phyloP scores from a whole-genome alignment of 2,113 vertebrate genomes.

The Rostratula benghalensis region DNA sequence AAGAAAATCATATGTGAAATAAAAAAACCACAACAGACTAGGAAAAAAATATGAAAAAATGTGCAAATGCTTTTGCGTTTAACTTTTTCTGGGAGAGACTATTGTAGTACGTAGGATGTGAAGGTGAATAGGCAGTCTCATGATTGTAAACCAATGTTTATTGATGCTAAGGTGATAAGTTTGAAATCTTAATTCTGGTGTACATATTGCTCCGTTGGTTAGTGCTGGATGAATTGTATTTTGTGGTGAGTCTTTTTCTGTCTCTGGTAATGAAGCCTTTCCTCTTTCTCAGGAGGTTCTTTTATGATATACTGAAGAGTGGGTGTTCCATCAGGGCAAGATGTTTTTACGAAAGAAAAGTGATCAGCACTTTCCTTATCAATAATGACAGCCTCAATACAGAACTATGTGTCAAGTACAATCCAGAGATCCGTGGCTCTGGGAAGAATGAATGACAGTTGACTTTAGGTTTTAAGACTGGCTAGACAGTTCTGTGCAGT shows the following conservation, averaged over 20 bases:
- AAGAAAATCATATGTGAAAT: neutral
- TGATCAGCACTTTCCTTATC: constrained; percentile 1
- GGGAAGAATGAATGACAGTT: constrained; percentile 48
- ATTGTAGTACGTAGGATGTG: neutral
- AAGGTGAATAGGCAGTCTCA: neutral
- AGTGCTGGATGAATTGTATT: neutral
- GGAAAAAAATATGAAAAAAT: neutral
- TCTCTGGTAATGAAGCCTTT: neutral
- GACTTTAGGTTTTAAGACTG: constrained; percentile 46
- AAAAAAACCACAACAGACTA: neutral
- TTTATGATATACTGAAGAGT: neutral
- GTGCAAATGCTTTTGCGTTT: neutral
- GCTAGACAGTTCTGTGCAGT: neutral
- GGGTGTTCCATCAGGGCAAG: neutral
- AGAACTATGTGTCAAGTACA: neutral
- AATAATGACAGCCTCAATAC: neutral
- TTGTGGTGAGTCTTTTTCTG: neutral
- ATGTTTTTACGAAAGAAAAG: neutral
- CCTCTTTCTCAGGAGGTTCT: neutral
- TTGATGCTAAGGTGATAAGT: neutral
- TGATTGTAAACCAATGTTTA: neutral
- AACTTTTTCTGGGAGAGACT: neutral
- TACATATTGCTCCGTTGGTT: neutral
- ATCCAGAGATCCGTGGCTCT: constrained; percentile 7
- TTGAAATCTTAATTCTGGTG: neutral